These are phyloP conservation scores for Aythya baeri DNA, from an alignment of 2,113 vertebrate species.

Conservation along the genomic window DNA sequence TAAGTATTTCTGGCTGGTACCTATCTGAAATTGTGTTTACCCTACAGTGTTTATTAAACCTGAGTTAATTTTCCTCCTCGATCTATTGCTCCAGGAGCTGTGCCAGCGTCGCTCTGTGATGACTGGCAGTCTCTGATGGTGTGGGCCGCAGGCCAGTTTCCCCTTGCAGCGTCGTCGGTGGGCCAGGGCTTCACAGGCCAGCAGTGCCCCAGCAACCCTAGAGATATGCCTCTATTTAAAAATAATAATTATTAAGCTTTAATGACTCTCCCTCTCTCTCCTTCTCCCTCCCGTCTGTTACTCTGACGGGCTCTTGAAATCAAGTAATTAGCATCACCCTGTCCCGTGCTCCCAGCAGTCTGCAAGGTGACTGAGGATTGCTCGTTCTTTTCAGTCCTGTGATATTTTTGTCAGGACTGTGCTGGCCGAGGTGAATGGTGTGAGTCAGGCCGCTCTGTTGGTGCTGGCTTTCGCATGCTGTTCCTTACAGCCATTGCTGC, in stretches of 20 bases:
- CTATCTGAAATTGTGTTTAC: conserved; percentile 37
- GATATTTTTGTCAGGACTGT: not conserved
- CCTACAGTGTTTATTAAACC: conserved; percentile 3
- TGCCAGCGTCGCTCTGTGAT: not conserved
- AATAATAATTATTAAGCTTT: not conserved
- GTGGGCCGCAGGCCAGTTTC: not conserved
- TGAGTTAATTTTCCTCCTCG: conserved; percentile 30
- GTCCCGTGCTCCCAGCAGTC: not conserved
- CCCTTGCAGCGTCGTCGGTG: rapidly evolving
- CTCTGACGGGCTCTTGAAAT: not conserved
- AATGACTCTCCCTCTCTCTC: not conserved
- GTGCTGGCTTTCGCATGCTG: not conserved
- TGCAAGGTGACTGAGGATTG: not conserved
- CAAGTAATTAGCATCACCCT: not conserved
- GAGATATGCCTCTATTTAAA: not conserved
- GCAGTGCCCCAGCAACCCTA: not conserved
- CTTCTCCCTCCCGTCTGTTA: not conserved
- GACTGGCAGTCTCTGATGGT: not conserved
- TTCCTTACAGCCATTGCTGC: not conserved
- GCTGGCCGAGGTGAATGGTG: not conserved
- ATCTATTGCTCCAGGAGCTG: conserved; percentile 11
- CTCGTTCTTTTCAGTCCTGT: not conserved
- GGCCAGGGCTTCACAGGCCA: not conserved
- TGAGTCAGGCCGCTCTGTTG: not conserved
- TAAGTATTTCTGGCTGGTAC: not conserved